phyloP scores from a whole-genome alignment of 2,797 vertebrate genomes.

The Ptychobarbus kaznakovi region DNA sequence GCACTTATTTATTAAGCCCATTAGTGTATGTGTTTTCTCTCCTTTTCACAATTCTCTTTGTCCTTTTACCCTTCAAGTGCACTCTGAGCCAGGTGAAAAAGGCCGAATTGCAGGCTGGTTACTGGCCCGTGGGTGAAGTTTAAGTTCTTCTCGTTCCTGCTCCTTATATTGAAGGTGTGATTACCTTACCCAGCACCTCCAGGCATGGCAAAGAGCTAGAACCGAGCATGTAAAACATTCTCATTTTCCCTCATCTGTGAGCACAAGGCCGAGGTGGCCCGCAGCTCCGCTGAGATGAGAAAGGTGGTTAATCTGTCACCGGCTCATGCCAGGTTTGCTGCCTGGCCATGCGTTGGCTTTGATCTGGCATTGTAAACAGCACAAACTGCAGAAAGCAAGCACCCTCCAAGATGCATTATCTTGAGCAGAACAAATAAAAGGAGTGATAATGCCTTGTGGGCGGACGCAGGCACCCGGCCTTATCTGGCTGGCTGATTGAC shows the following conservation, averaged over 20 bases:
- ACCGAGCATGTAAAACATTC: constrained; percentile 66
- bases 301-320: constrained; percentile 76
- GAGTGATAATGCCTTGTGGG: constrained; percentile 81
- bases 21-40: not conserved
- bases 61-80: constrained; percentile 49
- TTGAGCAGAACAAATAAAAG: constrained; percentile 77
- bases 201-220: constrained; percentile 73
- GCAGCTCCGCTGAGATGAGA: constrained; percentile 59
- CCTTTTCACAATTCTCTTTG: not conserved
- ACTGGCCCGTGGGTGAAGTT: constrained; percentile 41
- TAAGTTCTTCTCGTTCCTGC: constrained; percentile 15
- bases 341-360: constrained; percentile 81
- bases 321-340: constrained; percentile 80
- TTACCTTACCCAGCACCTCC: constrained; percentile 66
- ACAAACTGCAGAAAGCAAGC: constrained; percentile 52
- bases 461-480: constrained; percentile 76
- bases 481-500: constrained; percentile 77
- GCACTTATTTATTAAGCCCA: not conserved
- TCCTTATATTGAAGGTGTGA: constrained; percentile 39
- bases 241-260: constrained; percentile 35
- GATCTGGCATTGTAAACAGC: constrained; percentile 83
- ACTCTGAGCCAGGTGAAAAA: constrained; percentile 24
- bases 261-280: constrained; percentile 31
- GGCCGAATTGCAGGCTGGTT: constrained; percentile 2
- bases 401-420: constrained; percentile 75